Evolutionary conservation across 2,888 invertebrate species (phyloP), one percentile per base, ranked within the genome.

Genomic region (Drosophila atroscutellata): DNA sequence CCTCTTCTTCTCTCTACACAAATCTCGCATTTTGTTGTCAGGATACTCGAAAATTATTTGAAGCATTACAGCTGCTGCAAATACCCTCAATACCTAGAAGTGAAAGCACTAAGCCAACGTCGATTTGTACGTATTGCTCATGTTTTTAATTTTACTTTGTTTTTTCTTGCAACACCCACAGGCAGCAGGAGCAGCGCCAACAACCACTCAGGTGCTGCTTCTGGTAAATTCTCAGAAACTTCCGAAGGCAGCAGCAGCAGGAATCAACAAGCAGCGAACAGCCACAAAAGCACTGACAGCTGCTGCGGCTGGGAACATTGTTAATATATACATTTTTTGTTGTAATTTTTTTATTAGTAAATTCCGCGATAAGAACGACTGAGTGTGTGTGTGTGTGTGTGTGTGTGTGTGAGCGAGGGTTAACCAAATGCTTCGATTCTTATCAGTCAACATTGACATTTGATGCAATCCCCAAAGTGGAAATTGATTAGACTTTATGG

Each of bases 231-330:
- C 54, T 50, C 42, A 36, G 58, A 37, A 26, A 66, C 11, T 34
- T 24, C 13, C 30, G 5, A 5, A 18, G 18, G 15, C 26, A 58
- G 20, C 57, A 47, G 13, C 26, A 47, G 13, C 26, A n/a, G 24
- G 15, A 15, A 28, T 15, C 47, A 36, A 9, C 42, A 45, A 24
- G 54, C 64, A 58, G 58, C 52, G 50, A 52, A 50, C 37, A 51
- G 69, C 70, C 67, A 42, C 47, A 69, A 42, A 72, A 79, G 50
- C 65, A 72, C 74, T 71, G 76, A 74, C 84, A 84, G 87, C 89
- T 84, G 84, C 77, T 84, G 72, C 63, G 58, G 49, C 42, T 52
- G 39, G 67, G 36, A 67, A 67, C 72, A 72, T 63, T 56, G 72
- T 59, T 71, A 72, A 77, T 77, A 75, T 7, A n/a, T 15, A 39